Base-by-base conservation (phyloP, 2,113 vertebrate genomes). In the Carettochelys insculpta region DNA sequence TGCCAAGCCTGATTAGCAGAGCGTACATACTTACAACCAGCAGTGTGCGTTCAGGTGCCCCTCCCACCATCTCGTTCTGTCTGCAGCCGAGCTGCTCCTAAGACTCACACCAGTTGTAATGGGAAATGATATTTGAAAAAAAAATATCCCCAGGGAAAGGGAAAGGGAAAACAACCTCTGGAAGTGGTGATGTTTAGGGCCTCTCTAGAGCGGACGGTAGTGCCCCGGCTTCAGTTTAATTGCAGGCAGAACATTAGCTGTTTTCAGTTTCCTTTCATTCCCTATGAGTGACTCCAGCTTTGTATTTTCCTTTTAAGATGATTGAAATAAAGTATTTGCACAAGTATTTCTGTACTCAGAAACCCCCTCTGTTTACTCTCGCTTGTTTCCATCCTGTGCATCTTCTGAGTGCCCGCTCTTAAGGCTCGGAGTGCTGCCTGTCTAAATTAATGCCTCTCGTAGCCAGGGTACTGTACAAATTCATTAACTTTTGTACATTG, bases 311-410 rank as follows among this genome's bases (percentile, higher is more conserved):
- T 96, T 96, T 97, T 96, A 97, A 95, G 93, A 85, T 94, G 96
- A 97, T 96, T 95, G 95, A 96, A 96, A 96, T 95, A 96, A 96
- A 96, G 94, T 94, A 96, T 96, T 96, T 95, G 96, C 95, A 96
- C 92, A 96, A 97, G 97, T 95, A 95, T 96, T 96, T 53, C 89
- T 90, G 96, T 94, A 96, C 95, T 97, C 95, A 97, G 96, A 97
- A 95, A 95, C 93, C 94, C 95, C 94, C 95, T n/a, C n/a, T 95
- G 90, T 96, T 97, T 97, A 80, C 95, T 92, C 86, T 94, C 51
- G 80, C 81, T 90, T 94, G 92, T 94, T 96, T 95, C 89, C 86
- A 77, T 88, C 90, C 92, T 90, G 90, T 93, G 92, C 88, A 76
- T 65, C 89, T 93, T 88, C 75, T 75, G 82, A 82, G 93, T 27